Evolutionary conservation across 2,888 invertebrate genomes (phyloP).

Genomic region (Tipula lateralis): DNA sequence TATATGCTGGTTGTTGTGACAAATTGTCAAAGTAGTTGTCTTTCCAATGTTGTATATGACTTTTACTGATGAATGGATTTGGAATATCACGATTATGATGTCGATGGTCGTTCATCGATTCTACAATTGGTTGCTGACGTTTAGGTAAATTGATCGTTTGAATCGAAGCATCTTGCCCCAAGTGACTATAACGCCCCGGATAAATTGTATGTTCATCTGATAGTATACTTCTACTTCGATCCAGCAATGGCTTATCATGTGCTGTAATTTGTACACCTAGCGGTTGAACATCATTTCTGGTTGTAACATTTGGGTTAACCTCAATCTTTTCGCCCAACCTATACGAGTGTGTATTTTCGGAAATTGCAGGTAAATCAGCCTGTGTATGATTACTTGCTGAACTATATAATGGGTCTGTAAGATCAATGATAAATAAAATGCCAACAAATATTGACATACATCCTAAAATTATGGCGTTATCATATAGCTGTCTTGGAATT

Average conservation of each 20-base stretch:
- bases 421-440: constrained; percentile 36
- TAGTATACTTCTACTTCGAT: background rate
- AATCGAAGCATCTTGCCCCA: constrained; percentile 31
- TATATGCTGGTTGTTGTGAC: background rate
- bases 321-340: background rate
- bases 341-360: constrained; percentile 31
- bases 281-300: constrained; percentile 6
- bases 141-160: constrained; percentile 35
- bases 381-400: constrained; percentile 34
- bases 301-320: background rate
- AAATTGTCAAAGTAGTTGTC: background rate
- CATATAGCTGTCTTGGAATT: constrained; percentile 36
- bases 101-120: constrained; percentile 35
- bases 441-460: constrained; percentile 37
- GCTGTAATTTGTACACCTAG: constrained; percentile 31
- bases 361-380: constrained; percentile 31
- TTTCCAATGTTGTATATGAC: background rate
- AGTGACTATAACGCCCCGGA: background rate
- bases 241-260: constrained; percentile 26
- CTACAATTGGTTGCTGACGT: constrained; percentile 36
- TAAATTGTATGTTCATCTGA: constrained; percentile 30
- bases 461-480: constrained; percentile 38
- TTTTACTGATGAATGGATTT: constrained; percentile 19
- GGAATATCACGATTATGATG: constrained; percentile 30
- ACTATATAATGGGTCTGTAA: constrained; percentile 36